phyloP scores from a whole-genome alignment of 2,113 vertebrate species.

The Clupea harengus region DNA sequence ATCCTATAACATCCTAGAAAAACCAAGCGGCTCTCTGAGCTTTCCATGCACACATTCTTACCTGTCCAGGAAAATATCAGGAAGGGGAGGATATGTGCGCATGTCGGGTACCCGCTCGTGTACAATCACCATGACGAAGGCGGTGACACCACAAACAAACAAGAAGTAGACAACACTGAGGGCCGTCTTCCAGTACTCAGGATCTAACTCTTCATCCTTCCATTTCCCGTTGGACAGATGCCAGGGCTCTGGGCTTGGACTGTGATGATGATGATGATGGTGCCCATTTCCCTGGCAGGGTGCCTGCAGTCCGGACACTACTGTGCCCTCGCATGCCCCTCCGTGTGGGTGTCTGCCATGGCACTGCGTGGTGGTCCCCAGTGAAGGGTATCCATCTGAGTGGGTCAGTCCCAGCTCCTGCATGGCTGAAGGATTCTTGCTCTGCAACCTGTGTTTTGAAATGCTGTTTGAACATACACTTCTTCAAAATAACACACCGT shows the following conservation, averaged over 20 bases:
- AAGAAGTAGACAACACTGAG: constrained; percentile 88
- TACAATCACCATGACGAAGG: constrained; percentile 95
- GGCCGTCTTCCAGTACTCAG: constrained; percentile 94
- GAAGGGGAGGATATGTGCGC: constrained; percentile 93
- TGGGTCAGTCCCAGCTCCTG: constrained; percentile 80
- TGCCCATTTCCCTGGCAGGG: constrained; percentile 51
- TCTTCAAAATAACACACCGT: neutral
- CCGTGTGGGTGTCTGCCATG: constrained; percentile 61
- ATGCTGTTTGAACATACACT: neutral
- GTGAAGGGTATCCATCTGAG: constrained; percentile 38
- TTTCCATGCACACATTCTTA: constrained; percentile 48
- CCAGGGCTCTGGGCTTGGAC: constrained; percentile 66
- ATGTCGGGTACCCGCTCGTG: constrained; percentile 95
- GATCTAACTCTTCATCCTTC: constrained; percentile 82
- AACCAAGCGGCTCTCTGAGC: neutral
- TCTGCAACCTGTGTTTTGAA: neutral
- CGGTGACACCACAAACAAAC: constrained; percentile 92
- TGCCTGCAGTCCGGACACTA: neutral
- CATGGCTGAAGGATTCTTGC: constrained; percentile 73
- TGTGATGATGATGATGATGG: constrained; percentile 45
- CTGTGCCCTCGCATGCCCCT: neutral
- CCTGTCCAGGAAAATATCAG: constrained; percentile 98
- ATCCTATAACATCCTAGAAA: neutral
- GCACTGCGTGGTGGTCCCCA: constrained; percentile 68
- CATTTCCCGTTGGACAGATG: constrained; percentile 80